Percentiles rank a stretch among this genome's conserved stretches.
Conservation (phyloP, 1,140 invertebrate species). For the Drosophila tropicalis region DNA sequence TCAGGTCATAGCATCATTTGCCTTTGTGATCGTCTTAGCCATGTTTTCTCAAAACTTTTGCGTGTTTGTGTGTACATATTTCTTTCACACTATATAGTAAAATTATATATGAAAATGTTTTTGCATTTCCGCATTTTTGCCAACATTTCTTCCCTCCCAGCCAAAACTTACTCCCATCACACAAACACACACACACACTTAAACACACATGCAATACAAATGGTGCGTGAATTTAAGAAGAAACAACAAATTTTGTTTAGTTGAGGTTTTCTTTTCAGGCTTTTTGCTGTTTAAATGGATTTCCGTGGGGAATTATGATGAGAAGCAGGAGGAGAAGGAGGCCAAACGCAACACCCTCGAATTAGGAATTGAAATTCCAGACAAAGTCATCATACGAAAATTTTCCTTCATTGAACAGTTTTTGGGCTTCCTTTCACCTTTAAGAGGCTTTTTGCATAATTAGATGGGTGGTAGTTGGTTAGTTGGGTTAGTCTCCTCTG, state of each 20-base stretch:
- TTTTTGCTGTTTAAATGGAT: slow-evolving; percentile 25
- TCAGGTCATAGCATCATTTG: too few relatives aligned
- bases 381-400: slow-evolving; percentile 37
- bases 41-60: too few relatives aligned
- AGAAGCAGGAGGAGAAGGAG: too few relatives aligned
- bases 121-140: too few relatives aligned
- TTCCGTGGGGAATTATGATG: slow-evolving; percentile 37
- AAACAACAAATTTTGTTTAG: slow-evolving; percentile 6
- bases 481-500: background rate
- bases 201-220: slow-evolving; percentile 21
- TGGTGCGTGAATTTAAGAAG: slow-evolving; percentile 40
- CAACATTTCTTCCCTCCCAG: too few relatives aligned
- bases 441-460: slow-evolving; percentile 58
- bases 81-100: too few relatives aligned
- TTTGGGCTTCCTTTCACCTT: slow-evolving; percentile 50
- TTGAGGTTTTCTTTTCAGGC: background rate
- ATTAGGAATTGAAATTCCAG: slow-evolving; percentile 38
- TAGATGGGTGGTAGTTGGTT: slow-evolving; percentile 31
- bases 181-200: too few relatives aligned
- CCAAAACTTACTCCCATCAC: too few relatives aligned
- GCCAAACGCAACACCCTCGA: slow-evolving; percentile 22
- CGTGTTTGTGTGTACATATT: too few relatives aligned
- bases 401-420: slow-evolving; percentile 25
- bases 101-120: too few relatives aligned
- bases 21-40: too few relatives aligned